phyloP scores from a whole-genome alignment of 2,888 invertebrate genomes.

The Phasia obesa region DNA sequence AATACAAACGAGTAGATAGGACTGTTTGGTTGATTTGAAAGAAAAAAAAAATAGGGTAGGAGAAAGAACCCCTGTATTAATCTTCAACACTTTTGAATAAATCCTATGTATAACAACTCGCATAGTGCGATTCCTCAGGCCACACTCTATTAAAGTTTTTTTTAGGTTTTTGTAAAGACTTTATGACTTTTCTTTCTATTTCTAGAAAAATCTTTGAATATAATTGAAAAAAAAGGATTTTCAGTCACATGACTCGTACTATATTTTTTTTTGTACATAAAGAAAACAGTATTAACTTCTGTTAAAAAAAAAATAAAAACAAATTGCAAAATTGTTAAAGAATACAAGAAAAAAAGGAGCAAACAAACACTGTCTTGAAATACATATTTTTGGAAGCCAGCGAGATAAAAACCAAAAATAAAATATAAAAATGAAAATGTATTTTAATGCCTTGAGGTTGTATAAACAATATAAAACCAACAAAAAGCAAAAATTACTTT shows the following conservation, averaged over 20 bases:
- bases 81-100: too few relatives aligned
- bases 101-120: too few relatives aligned
- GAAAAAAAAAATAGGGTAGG: too few relatives aligned
- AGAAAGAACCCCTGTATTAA: too few relatives aligned
- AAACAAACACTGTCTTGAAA: constrained; percentile 62
- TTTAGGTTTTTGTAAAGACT: too few relatives aligned
- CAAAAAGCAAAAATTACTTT: constrained; percentile 28
- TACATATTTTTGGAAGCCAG: constrained; percentile 52
- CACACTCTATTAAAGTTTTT: too few relatives aligned
- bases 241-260: too few relatives aligned
- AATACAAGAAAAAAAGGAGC: constrained; percentile 15
- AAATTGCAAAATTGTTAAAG: constrained; percentile 47
- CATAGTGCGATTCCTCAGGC: too few relatives aligned
- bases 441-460: constrained; percentile 69
- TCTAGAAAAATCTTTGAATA: neutral
- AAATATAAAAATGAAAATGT: constrained; percentile 53
- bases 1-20: too few relatives aligned
- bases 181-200: too few relatives aligned
- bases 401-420: constrained; percentile 47
- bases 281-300: neutral
- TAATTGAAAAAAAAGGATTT: neutral
- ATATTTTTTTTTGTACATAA: too few relatives aligned
- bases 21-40: too few relatives aligned
- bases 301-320: neutral
- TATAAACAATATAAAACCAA: constrained; percentile 60